phyloP scores from a whole-genome alignment of 1,140 invertebrate species.

The Triops longicaudatus region DNA sequence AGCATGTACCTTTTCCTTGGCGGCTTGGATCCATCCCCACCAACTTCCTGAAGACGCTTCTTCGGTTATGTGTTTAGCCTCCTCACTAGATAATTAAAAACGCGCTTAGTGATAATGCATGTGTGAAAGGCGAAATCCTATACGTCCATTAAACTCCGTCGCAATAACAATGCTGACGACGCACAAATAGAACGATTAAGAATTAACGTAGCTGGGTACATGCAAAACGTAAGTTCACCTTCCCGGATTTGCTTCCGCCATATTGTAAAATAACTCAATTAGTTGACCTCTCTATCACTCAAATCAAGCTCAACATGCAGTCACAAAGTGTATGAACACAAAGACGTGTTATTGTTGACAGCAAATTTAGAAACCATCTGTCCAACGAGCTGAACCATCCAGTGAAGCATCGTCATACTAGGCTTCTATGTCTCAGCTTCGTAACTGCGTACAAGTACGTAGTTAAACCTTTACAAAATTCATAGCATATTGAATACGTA shows the following conservation, averaged over 20 bases:
- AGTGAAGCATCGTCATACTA: background rate
- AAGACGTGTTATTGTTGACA: conserved; percentile 10
- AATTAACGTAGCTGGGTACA: background rate
- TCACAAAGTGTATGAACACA: background rate
- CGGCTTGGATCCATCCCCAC: conserved; percentile 55
- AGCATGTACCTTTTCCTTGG: conserved; percentile 57
- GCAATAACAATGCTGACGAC: conserved; percentile 4
- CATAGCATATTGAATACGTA: no score
- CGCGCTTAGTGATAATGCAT: background rate
- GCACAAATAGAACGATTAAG: background rate
- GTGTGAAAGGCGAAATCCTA: background rate
- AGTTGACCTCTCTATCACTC: background rate
- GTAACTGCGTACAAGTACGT: no score
- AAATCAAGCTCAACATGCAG: background rate
- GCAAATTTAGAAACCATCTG: background rate
- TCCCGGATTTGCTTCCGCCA: background rate
- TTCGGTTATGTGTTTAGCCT: background rate
- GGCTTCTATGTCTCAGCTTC: background rate
- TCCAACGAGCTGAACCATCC: background rate
- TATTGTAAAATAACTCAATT: background rate
- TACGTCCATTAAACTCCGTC: background rate
- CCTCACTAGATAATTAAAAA: background rate
- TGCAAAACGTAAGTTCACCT: background rate
- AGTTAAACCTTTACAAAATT: no score
- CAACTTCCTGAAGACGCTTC: conserved; percentile 1